Base-by-base conservation (phyloP, 2,888 invertebrate genomes). In the Calephelis perditalis region DNA sequence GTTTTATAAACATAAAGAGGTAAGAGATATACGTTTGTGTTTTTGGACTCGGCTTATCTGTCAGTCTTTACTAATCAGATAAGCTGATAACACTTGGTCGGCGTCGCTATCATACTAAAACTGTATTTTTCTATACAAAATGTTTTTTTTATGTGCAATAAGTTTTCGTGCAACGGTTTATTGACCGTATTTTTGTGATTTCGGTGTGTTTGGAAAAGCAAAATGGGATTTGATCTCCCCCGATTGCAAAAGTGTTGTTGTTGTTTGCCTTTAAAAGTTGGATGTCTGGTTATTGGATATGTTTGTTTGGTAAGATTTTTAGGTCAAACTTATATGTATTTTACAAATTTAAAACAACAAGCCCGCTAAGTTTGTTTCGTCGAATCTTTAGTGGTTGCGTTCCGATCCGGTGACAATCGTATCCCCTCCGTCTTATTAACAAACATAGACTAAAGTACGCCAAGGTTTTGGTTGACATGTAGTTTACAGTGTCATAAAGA, bases 221-320 rank as follows among this genome's bases (percentile, higher is more conserved):
- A 63, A 59, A 76, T 76, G 75, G 68, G 63, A 35, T 68, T 68
- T 37, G 63, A 59, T 54, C 62, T 86, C 52, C 88, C 88, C 3
- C 75, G 80, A 47, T 66, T 82, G 5, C 67, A 68, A 2, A 79
- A 71, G 65, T 87, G 82, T 65, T 86, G 87, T 72, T 86, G 72
- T 68, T 87, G 87, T 68, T 69, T 85, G 12, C 73, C 83, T 7
- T 64, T 88, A 49, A 73, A 78, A 63, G 73, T 77, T 52, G 88
- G 84, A 12, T 77, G 81, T 0, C 70, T 88, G 46, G 67, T 87
- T 40, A 82, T 88, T 57, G 89, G 88, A 70, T 89, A 89, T 74
- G 43, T 81, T 52, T 82, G 86, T 37, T 71, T 86, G 64, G 88
- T 88, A 71, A 86, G 87, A 7, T 40, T 8, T 40, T 40, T 40